A percentile compares a stretch with the other conserved stretches of the same genome.
These are phyloP conservation scores for Astreopora myriophthalma DNA, from an alignment of 64 coral and sea anemone species.

Conservation along the genomic window DNA sequence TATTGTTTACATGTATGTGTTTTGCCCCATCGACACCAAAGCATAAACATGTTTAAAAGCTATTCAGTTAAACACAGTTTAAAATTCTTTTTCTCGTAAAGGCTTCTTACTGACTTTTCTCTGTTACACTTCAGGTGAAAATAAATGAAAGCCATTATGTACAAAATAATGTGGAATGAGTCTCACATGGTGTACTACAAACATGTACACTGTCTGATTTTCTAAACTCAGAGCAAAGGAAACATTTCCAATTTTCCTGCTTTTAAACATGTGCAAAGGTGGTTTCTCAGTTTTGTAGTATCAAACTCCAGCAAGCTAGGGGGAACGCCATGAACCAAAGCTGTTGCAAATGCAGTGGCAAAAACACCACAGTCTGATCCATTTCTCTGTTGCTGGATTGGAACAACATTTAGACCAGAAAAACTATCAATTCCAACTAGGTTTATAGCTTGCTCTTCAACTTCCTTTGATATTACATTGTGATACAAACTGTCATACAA, in stretches of 20 bases:
- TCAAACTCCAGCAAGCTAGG: slow-evolving; percentile 1
- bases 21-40: too few species aligned
- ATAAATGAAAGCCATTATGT: too few species aligned
- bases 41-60: too few species aligned
- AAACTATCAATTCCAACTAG: slow-evolving; percentile 13
- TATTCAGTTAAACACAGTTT: too few species aligned
- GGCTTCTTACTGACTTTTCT: not conserved
- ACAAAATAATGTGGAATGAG: too few species aligned
- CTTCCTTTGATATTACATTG: slow-evolving; percentile 52
- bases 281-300: not conserved
- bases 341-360: not conserved
- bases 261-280: not conserved
- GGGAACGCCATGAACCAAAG: not conserved
- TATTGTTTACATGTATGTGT: too few species aligned
- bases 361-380: slow-evolving; percentile 10
- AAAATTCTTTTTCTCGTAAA: too few species aligned
- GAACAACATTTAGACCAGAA: slow-evolving; percentile 29
- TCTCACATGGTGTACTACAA: not conserved
- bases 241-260: not conserved
- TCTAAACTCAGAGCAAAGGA: too few species aligned
- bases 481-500: slow-evolving; percentile 61
- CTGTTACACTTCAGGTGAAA: too few species aligned
- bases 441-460: slow-evolving; percentile 52
- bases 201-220: too few species aligned
- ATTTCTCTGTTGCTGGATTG: slow-evolving; percentile 24